A percentile compares a stretch with the other conserved stretches of the same genome.
Evolutionary conservation across 2,113 vertebrate genomes (phyloP).

Genomic region (Ammospiza nelsoni): DNA sequence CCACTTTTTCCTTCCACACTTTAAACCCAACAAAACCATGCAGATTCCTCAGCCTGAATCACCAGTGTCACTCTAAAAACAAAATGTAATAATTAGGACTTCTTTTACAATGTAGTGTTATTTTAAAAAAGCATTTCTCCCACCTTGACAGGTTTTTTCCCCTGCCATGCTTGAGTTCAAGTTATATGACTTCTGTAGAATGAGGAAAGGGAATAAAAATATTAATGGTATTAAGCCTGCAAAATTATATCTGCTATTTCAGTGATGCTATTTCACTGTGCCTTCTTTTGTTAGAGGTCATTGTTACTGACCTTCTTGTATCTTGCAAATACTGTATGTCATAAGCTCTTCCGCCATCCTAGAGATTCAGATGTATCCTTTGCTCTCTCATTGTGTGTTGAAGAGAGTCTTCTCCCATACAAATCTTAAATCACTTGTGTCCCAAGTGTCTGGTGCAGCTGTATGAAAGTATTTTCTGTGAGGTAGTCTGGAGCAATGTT

Average conservation of each 20-base stretch:
- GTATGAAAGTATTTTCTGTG: neutral
- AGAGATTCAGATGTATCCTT: neutral
- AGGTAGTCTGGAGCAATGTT: neutral
- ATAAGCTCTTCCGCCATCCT: neutral
- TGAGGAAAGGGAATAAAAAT: neutral
- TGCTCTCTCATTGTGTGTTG: neutral
- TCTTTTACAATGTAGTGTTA: neutral
- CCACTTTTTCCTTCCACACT: neutral
- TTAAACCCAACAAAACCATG: neutral
- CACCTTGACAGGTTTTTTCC: neutral
- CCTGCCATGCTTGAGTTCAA: neutral
- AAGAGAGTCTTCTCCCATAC: neutral
- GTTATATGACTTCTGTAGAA: neutral
- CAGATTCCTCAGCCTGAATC: neutral
- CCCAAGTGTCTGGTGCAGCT: slow-evolving; percentile 8
- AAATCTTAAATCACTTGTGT: slow-evolving; percentile 8
- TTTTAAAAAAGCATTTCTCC: neutral
- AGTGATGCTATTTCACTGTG: neutral
- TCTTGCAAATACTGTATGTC: neutral
- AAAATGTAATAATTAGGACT: neutral
- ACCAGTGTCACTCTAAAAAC: neutral
- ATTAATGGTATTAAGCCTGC: neutral
- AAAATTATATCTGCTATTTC: slow-evolving; percentile 20
- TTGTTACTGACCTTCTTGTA: neutral
- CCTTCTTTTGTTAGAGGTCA: neutral